Percentiles rank a stretch among this genome's conserved stretches.
These are phyloP conservation scores for Leptinotarsa undecemlineata DNA, from an alignment of 1,140 invertebrate species.

Conservation along the genomic window DNA sequence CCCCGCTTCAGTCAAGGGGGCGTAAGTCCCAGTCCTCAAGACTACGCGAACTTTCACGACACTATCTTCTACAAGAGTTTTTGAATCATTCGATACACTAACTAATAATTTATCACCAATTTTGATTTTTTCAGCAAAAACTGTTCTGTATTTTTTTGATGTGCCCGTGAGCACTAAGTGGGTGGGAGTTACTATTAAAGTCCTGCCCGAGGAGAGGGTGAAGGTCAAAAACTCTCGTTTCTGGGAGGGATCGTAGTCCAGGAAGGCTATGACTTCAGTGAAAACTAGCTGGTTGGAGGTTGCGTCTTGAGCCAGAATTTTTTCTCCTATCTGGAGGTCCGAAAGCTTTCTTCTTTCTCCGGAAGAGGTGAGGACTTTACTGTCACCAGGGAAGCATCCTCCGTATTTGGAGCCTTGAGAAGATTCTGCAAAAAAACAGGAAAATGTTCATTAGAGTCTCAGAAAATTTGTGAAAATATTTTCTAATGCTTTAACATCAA, in stretches of 20 bases:
- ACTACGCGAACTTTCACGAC: conserved; percentile 66
- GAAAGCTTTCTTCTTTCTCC: conserved; percentile 66
- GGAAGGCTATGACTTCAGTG: conserved; percentile 87
- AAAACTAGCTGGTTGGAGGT: conserved; percentile 69
- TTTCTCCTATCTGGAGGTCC: conserved; percentile 76
- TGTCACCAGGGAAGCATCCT: conserved; percentile 78
- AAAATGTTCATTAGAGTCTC: not conserved
- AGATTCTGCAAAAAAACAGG: conserved; percentile 76
- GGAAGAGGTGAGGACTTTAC: conserved; percentile 63
- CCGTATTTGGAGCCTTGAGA: conserved; percentile 80
- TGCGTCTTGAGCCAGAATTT: conserved; percentile 73
- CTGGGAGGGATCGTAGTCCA: conserved; percentile 75
- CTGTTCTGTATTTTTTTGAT: conserved; percentile 53
- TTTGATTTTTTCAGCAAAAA: conserved; percentile 65
- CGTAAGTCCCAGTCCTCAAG: conserved; percentile 75
- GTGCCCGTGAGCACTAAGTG: conserved; percentile 71
- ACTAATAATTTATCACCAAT: conserved; percentile 59
- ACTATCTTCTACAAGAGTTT: conserved; percentile 61
- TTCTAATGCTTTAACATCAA: not conserved
- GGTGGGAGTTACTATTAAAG: conserved; percentile 79
- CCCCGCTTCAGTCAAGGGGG: conserved; percentile 85
- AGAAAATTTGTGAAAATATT: not conserved
- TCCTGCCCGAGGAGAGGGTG: conserved; percentile 68
- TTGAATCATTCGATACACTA: conserved; percentile 53
- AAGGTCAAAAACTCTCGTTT: conserved; percentile 73